A percentile compares a stretch with the other conserved stretches of the same genome.
These are phyloP conservation scores for Melanaphis sacchari DNA, from an alignment of 1,140 invertebrate species.

Conservation along the genomic window DNA sequence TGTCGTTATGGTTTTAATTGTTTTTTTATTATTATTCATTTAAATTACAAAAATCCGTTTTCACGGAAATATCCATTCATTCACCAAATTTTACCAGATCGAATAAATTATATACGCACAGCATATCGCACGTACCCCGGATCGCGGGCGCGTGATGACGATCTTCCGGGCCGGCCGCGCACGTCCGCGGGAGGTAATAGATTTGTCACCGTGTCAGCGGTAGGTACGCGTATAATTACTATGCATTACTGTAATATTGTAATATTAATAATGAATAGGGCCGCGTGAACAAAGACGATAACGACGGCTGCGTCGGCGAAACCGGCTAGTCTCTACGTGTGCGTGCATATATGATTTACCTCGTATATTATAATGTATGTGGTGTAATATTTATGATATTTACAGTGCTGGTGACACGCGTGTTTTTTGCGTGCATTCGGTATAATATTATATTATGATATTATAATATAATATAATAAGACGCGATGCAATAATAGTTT, in stretches of 20 bases:
- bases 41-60: background rate
- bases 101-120: constrained; percentile 34
- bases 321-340: too few relatives aligned
- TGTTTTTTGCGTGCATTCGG: background rate
- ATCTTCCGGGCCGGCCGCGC: background rate
- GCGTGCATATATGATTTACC: too few relatives aligned
- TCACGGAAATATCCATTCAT: constrained; percentile 22
- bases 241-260: background rate
- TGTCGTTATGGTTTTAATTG: background rate
- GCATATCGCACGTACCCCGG: background rate
- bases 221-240: background rate
- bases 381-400: too few relatives aligned
- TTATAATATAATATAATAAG: background rate
- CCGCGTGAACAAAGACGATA: too few relatives aligned
- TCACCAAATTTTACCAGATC: constrained; percentile 18
- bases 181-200: background rate
- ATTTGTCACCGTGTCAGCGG: background rate
- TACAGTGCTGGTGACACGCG: background rate
- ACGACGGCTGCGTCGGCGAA: too few relatives aligned
- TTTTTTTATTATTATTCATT: background rate
- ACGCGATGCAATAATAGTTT: background rate
- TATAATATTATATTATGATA: too few relatives aligned
- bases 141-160: background rate
- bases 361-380: too few relatives aligned
- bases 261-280: too few relatives aligned